These are phyloP conservation scores for Epiblema foenella DNA, from an alignment of 2,888 invertebrate genomes.

Conservation along the genomic window DNA sequence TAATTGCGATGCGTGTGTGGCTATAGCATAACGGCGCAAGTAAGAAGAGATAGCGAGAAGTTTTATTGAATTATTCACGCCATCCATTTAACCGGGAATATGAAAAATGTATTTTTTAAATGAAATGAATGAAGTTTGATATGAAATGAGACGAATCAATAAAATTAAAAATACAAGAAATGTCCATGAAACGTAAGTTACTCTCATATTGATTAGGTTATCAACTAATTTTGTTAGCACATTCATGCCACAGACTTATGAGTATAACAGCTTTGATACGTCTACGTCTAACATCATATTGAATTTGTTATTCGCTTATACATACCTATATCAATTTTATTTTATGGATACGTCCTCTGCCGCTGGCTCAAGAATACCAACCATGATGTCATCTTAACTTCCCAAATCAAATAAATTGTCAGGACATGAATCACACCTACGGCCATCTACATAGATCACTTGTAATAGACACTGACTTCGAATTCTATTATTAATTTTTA, in stretches of 20 bases:
- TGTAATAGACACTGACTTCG: not conserved
- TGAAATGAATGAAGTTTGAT: too few species aligned
- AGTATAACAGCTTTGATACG: not conserved
- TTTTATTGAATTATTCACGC: not conserved
- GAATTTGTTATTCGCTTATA: not conserved
- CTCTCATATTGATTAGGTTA: not conserved
- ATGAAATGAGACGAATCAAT: too few species aligned
- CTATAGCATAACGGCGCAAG: slow-evolving; percentile 41
- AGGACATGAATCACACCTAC: slow-evolving; percentile 35
- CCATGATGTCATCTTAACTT: slow-evolving; percentile 35
- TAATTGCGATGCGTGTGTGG: slow-evolving; percentile 34
- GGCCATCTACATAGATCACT: slow-evolving; percentile 1
- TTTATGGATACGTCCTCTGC: not conserved
- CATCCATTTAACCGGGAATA: too few species aligned
- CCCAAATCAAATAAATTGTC: slow-evolving; percentile 27
- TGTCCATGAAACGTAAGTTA: too few species aligned
- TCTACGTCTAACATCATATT: not conserved
- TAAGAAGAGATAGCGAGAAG: slow-evolving; percentile 46
- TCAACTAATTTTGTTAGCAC: not conserved
- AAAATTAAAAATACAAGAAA: too few species aligned
- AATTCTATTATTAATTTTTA: slow-evolving; percentile 9
- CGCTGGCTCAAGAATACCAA: slow-evolving; percentile 4
- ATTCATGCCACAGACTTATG: not conserved
- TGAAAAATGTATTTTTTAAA: too few species aligned
- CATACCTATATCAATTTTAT: not conserved